phyloP scores from a whole-genome alignment of 2,797 vertebrate genomes.

The Glyptemys insculpta region DNA sequence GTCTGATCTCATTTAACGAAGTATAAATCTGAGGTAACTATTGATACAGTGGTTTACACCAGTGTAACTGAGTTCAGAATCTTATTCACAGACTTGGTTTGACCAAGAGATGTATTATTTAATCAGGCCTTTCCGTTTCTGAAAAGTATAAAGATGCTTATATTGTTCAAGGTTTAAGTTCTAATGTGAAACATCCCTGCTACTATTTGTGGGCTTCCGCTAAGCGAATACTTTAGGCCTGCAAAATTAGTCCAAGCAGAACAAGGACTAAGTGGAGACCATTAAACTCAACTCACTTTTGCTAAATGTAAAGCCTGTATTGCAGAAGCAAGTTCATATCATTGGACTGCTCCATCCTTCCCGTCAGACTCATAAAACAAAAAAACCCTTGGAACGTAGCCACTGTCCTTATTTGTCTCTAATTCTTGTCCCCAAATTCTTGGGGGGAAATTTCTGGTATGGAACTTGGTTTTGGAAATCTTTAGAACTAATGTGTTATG shows the following conservation, averaged over 20 bases:
- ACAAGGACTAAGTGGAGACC: not conserved
- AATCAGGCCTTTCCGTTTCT: not conserved
- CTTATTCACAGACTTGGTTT: not conserved
- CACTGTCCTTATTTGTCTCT: no score
- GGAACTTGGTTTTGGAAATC: not conserved
- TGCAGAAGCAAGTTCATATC: not conserved
- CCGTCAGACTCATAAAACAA: not conserved
- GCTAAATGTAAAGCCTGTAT: not conserved
- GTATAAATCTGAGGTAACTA: not conserved
- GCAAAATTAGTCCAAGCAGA: not conserved
- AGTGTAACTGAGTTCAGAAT: not conserved
- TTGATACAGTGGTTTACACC: not conserved
- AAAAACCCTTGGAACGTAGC: no score
- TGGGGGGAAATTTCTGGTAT: not conserved
- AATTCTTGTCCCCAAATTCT: no score
- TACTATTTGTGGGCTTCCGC: not conserved
- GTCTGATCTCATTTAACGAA: not conserved
- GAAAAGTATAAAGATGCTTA: not conserved
- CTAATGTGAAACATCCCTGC: not conserved
- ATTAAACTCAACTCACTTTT: not conserved
- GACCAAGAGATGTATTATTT: not conserved
- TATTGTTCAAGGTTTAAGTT: not conserved
- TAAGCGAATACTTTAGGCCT: not conserved
- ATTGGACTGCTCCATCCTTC: not conserved
- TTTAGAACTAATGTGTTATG: not conserved